A percentile compares a stretch with the other conserved stretches of the same genome.
Evolutionary conservation across 2,888 invertebrate genomes (phyloP).

Genomic region (Eupsilia transversa): DNA sequence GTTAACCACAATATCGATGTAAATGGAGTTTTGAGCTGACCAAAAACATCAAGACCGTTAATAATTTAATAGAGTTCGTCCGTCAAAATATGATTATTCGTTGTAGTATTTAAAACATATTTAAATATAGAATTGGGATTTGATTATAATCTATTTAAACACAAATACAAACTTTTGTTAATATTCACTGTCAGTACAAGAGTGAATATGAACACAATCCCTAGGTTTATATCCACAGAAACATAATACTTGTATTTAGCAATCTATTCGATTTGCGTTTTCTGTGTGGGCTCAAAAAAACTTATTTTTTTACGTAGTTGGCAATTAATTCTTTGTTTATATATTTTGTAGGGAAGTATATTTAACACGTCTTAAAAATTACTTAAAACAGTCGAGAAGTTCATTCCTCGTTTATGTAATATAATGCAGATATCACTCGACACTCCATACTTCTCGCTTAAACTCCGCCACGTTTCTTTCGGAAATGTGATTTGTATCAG

Average conservation of each 20-base stretch:
- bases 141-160: background rate
- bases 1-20: conserved; percentile 39
- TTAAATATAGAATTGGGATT: background rate
- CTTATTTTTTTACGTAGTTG: too few species aligned
- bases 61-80: conserved; percentile 27
- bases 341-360: too few species aligned
- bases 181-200: too few species aligned
- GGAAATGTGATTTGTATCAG: conserved; percentile 58
- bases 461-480: conserved; percentile 37
- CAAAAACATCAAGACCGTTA: conserved; percentile 27
- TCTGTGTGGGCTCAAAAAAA: background rate
- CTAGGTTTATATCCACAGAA: too few species aligned
- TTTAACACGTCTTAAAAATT: background rate
- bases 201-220: background rate
- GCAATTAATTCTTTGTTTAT: background rate
- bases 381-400: background rate
- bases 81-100: background rate
- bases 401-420: background rate
- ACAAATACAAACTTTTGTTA: too few species aligned
- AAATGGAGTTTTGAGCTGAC: conserved; percentile 31
- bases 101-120: background rate
- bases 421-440: conserved; percentile 33
- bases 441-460: conserved; percentile 14
- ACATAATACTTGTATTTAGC: background rate
- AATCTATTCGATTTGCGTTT: background rate